Evolutionary conservation across 2,797 vertebrate genomes (phyloP).

Genomic region (Chrosomus eos): DNA sequence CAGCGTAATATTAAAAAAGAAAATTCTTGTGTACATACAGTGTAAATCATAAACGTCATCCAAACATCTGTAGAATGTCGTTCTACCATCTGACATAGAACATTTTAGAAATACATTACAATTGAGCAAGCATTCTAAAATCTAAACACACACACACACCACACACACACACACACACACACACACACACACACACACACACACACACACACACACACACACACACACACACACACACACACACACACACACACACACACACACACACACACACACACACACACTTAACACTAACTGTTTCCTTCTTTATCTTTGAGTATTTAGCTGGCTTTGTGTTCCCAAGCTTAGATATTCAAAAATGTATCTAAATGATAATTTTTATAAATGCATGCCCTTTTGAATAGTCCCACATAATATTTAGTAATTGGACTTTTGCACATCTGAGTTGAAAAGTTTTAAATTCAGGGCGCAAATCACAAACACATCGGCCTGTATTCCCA

Average conservation of each 20-base stretch:
- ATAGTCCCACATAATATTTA: conserved; percentile 36
- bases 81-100: neutral
- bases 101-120: neutral
- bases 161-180: neutral
- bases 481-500: neutral
- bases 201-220: too few species aligned
- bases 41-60: neutral
- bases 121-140: neutral
- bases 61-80: neutral
- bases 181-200: neutral
- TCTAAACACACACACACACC: neutral
- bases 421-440: neutral
- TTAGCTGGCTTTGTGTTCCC: conserved; percentile 18
- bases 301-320: neutral
- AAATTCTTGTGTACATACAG: neutral
- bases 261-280: neutral
- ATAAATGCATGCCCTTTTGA: conserved; percentile 48
- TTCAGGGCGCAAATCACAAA: neutral
- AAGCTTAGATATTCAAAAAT: conserved; percentile 34
- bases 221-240: neutral
- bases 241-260: neutral
- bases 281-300: conserved; percentile 22
- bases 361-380: conserved; percentile 60
- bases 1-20: too few species aligned
- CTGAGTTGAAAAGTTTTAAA: neutral